Evolutionary conservation across 2,888 invertebrate genomes (phyloP), one percentile per base, ranked within the genome.

Genomic region (Nomada lathburiana): DNA sequence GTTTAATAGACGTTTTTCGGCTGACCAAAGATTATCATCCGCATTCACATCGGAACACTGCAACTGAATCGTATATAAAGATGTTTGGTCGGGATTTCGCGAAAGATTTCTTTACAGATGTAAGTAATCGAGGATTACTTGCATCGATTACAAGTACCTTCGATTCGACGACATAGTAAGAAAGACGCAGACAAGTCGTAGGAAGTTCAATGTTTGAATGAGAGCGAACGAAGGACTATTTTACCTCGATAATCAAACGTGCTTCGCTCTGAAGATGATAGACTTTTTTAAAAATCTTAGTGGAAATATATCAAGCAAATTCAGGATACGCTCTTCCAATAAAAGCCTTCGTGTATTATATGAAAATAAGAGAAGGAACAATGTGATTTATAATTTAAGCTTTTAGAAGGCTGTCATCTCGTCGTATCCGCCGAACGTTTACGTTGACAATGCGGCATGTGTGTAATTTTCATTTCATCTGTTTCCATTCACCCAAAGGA

Each of bases 21-120:
- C 84, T 85, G 86, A 90, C 88, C 89, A 91, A 90, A 91, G 89
- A 91, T 87, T 88, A 88, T 87, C 86, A 83, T 60, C 84, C 82
- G 83, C 70, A 83, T 83, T 36, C 53, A 82, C 67, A 65, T 76
- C 82, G 76, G 75, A 88, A 67, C 80, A 80, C 73, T 74, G 79
- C 62, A 87, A 86, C 72, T 78, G 65, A 64, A 79, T 57, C 74
- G 36, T 72, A n/a, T 26, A 26, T 50, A 29, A 53, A 76, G 60
- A 68, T 53, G 74, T 82, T 83, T 76, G 75, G 81, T 76, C 84
- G 75, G 80, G 23, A 67, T 74, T 83, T 76, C 65, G 67, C 63
- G 62, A 70, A 72, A 71, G 59, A 86, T 81, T 83, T 83, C 78
- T 83, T 72, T 76, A 76, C 70, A 78, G 26, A 57, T 79, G 82